These are phyloP conservation scores for Lagopus leucura DNA, from an alignment of 2,113 vertebrate genomes.

Conservation along the genomic window DNA sequence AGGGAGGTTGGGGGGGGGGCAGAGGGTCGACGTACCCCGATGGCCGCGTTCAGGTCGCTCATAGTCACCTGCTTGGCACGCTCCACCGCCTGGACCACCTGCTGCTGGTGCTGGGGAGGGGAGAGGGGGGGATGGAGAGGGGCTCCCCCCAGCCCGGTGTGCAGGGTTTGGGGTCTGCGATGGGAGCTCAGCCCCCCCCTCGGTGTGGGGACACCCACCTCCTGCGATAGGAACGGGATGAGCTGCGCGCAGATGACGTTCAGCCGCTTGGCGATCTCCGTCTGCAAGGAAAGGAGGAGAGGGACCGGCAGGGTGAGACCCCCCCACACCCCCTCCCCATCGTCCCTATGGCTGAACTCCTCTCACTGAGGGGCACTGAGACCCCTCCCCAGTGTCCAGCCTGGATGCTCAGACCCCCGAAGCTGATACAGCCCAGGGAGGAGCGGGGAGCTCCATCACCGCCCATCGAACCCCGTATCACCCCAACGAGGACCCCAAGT, in stretches of 20 bases:
- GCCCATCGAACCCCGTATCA: too few species aligned
- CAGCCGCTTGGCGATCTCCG: conserved; percentile 92
- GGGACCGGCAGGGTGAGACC: neutral
- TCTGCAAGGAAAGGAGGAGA: conserved; percentile 74
- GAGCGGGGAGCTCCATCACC: too few species aligned
- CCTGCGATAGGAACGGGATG: conserved; percentile 95
- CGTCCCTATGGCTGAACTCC: too few species aligned
- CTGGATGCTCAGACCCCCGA: too few species aligned
- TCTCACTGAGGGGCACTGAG: too few species aligned
- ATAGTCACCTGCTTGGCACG: conserved; percentile 82
- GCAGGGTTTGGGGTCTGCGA: neutral
- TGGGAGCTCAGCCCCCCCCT: neutral
- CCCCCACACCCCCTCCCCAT: too few species aligned
- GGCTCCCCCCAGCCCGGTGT: neutral
- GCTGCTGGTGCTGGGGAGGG: conserved; percentile 81
- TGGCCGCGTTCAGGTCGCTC: conserved; percentile 78
- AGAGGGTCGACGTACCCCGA: conserved; percentile 74
- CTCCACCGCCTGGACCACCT: conserved; percentile 80
- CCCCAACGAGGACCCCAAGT: too few species aligned
- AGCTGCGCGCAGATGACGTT: conserved; percentile 95
- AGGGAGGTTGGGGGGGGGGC: neutral
- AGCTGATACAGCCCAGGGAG: too few species aligned
- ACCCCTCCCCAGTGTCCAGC: too few species aligned
- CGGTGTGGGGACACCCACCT: conserved; percentile 74
- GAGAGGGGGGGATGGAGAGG: neutral